Conservation (phyloP, 2,797 vertebrate species). For the Gadopsis marmoratus region DNA sequence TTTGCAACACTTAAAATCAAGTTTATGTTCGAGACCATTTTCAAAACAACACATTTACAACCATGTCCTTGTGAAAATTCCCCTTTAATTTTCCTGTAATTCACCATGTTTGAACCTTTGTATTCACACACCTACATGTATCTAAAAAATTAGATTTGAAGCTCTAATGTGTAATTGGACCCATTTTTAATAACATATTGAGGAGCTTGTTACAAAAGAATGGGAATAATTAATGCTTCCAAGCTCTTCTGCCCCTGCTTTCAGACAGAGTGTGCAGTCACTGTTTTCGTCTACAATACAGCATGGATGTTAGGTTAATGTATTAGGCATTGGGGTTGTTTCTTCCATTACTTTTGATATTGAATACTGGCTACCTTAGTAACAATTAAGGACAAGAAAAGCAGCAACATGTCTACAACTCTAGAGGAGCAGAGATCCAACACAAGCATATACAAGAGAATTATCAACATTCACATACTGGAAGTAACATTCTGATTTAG, state of each 20-base stretch:
- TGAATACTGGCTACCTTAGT: not conserved
- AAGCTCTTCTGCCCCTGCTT: constrained; percentile 16
- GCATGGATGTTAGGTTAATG: constrained; percentile 13
- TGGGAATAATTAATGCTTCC: constrained; percentile 12
- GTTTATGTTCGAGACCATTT: not conserved
- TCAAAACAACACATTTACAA: not conserved
- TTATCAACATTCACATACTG: no score
- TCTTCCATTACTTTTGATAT: constrained; percentile 6
- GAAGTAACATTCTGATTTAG: not conserved
- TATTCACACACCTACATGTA: constrained; percentile 10
- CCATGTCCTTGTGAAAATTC: not conserved
- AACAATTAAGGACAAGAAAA: not conserved
- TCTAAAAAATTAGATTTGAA: constrained; percentile 20
- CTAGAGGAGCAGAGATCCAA: not conserved
- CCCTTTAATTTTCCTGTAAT: constrained; percentile 22
- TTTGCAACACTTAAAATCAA: not conserved
- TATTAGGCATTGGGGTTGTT: not conserved
- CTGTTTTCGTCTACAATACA: not conserved
- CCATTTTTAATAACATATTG: constrained; percentile 36
- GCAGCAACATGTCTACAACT: not conserved
- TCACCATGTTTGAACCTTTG: constrained; percentile 19
- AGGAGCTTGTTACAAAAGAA: constrained; percentile 22
- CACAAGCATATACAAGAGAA: not conserved
- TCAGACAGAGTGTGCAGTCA: not conserved
- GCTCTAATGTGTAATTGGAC: constrained; percentile 19